These are phyloP conservation scores for Acronicta aceris DNA, from an alignment of 2,888 invertebrate genomes.

Conservation along the genomic window DNA sequence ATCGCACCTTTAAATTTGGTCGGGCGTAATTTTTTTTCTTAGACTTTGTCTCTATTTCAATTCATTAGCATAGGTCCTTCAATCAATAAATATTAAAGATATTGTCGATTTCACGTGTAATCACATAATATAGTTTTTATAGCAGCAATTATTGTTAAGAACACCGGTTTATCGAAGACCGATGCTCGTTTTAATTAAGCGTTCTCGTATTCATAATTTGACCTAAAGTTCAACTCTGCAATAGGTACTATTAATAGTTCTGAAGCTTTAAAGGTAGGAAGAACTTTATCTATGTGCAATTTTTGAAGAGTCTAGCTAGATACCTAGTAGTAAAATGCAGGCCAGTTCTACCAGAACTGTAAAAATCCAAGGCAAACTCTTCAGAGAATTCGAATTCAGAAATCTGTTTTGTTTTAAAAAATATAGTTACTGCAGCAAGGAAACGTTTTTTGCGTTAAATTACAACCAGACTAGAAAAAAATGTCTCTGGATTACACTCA, in stretches of 20 bases:
- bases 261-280: background rate
- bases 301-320: constrained; percentile 3
- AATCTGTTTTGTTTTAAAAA: no score
- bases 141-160: constrained; percentile 67
- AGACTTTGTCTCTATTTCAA: constrained; percentile 5
- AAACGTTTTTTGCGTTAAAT: no score
- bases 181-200: constrained; percentile 46
- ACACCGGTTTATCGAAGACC: constrained; percentile 54
- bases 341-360: no score
- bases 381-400: no score
- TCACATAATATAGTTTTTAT: constrained; percentile 66
- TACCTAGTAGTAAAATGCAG: no score
- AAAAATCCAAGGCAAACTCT: no score
- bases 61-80: constrained; percentile 46
- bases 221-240: constrained; percentile 34
- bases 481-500: no score
- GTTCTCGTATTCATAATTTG: constrained; percentile 35
- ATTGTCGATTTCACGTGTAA: constrained; percentile 61
- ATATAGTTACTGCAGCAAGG: no score
- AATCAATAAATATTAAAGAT: constrained; percentile 52
- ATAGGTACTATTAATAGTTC: constrained; percentile 11
- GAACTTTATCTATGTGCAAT: background rate
- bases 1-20: background rate
- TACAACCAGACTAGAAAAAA: no score
- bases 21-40: background rate